phyloP scores from a whole-genome alignment of 2,113 vertebrate species.

The Corydoras maculifer region DNA sequence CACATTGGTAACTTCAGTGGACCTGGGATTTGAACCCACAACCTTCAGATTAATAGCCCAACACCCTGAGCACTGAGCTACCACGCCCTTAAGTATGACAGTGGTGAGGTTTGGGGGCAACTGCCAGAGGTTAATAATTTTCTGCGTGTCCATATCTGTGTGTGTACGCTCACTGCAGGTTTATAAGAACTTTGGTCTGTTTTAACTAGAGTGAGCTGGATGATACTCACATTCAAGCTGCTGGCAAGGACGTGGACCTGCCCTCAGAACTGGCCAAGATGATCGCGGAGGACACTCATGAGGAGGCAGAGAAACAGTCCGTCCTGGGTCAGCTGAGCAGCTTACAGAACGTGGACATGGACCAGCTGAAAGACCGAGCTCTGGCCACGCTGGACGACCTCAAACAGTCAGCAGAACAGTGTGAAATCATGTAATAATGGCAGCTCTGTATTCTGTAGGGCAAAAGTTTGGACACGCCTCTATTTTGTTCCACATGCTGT shows the following conservation, averaged over 20 bases:
- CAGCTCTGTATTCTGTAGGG: background rate
- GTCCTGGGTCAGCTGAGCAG: conserved; percentile 86
- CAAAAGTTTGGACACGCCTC: too few species aligned
- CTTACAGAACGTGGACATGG: conserved; percentile 89
- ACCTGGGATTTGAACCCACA: too few species aligned
- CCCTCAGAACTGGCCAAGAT: conserved; percentile 95
- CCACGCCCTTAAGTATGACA: too few species aligned
- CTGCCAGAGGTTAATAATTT: too few species aligned
- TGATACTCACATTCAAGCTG: conserved; percentile 89
- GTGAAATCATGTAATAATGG: conserved; percentile 80
- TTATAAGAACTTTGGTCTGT: background rate
- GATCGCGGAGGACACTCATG: conserved; percentile 91
- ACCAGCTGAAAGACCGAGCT: conserved; percentile 92
- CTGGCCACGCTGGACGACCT: conserved; percentile 89
- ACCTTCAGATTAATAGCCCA: too few species aligned
- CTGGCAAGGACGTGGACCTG: conserved; percentile 82
- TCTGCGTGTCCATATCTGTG: background rate
- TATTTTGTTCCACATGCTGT: too few species aligned
- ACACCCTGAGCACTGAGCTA: too few species aligned
- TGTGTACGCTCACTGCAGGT: background rate
- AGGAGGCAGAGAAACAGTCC: conserved; percentile 84
- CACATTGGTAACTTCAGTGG: too few species aligned
- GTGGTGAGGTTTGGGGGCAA: too few species aligned
- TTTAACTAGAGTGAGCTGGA: conserved; percentile 79
- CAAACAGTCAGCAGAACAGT: conserved; percentile 92